Evolutionary conservation across 2,113 vertebrate genomes (phyloP).

Genomic region (Sylvicapra grimmia): DNA sequence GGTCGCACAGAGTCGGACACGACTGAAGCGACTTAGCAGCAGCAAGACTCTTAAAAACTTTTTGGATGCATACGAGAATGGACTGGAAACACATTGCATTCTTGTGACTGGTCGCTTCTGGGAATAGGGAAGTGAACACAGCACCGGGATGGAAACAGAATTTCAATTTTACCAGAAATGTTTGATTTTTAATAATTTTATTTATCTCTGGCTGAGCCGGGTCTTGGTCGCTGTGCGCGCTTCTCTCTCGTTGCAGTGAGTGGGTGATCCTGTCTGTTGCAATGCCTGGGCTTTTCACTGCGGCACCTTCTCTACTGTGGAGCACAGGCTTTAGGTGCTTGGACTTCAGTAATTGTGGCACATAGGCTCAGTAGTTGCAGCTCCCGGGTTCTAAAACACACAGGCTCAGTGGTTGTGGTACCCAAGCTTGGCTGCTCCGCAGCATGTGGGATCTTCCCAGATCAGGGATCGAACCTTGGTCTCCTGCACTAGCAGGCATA

Average conservation of each 20-base stretch:
- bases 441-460: background rate
- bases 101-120: background rate
- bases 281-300: background rate
- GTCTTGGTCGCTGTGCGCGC: background rate
- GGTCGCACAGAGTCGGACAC: too few relatives aligned
- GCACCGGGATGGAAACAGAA: accelerated
- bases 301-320: background rate
- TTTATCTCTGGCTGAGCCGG: background rate
- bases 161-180: background rate
- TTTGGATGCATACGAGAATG: background rate
- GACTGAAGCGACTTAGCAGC: too few relatives aligned
- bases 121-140: accelerated
- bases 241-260: background rate
- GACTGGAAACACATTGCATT: background rate
- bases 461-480: background rate
- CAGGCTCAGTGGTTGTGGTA: background rate
- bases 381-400: background rate
- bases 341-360: too few relatives aligned
- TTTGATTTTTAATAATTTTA: background rate
- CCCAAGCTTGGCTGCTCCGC: background rate
- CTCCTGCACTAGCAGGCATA: too few relatives aligned
- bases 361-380: background rate
- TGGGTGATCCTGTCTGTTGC: background rate
- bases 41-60: background rate
- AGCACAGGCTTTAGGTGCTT: background rate